Conservation (phyloP, 2,113 vertebrate genomes). For the Struthio camelus region DNA sequence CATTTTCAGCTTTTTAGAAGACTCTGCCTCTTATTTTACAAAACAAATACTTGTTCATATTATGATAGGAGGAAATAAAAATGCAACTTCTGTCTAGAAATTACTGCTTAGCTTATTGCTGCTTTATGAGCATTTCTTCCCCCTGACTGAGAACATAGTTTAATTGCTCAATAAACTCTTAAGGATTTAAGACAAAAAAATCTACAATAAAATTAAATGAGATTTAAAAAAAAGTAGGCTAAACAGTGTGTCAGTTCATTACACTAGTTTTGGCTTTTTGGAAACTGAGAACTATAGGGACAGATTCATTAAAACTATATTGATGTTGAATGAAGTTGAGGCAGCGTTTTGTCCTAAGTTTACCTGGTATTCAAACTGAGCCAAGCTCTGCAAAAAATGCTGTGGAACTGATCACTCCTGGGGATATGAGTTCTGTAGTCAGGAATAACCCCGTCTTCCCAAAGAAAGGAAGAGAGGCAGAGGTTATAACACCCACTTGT, state of each 20-base stretch:
- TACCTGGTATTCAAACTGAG: background rate
- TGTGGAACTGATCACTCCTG: background rate
- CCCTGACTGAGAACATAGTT: constrained; percentile 44
- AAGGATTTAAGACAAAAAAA: constrained; percentile 55
- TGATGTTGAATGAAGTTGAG: constrained; percentile 29
- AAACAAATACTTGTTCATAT: constrained; percentile 50
- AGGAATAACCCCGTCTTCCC: background rate
- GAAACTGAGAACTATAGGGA: constrained; percentile 63
- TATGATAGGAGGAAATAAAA: constrained; percentile 63
- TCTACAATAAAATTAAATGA: constrained; percentile 77
- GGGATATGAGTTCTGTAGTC: background rate
- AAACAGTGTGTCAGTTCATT: constrained; percentile 65
- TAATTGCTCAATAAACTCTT: constrained; percentile 77
- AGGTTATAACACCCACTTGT: background rate
- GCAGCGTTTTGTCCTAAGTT: constrained; percentile 13
- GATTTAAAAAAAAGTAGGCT: constrained; percentile 73
- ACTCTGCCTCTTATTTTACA: constrained; percentile 47
- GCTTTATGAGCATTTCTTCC: constrained; percentile 44
- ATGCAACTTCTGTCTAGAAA: constrained; percentile 52
- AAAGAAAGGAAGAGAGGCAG: background rate
- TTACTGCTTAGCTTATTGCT: constrained; percentile 53
- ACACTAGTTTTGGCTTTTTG: constrained; percentile 10
- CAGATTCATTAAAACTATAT: constrained; percentile 41
- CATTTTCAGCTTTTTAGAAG: constrained; percentile 35
- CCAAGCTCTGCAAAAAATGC: background rate